Evolutionary conservation across 2,797 vertebrate species (phyloP), one percentile per base, ranked within the genome.

Genomic region (Forpus xanthops): DNA sequence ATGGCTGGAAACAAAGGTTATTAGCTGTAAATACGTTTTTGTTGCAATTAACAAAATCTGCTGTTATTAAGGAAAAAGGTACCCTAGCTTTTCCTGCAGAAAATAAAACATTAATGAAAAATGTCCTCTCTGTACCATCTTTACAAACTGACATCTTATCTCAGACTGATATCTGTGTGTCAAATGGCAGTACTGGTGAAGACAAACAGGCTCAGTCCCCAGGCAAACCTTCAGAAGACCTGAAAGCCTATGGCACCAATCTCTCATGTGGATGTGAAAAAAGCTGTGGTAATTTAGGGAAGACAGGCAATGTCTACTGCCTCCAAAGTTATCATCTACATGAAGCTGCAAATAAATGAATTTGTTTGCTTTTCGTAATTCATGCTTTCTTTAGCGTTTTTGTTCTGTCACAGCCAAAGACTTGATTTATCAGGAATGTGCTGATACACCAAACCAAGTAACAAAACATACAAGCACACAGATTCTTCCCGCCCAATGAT

Each of bases 401-500:
- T 95, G 96, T 68, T 97, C 92, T 96, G 93, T 70, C 93, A 92
- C 96, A 96, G 70, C 89, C 77, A 85, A 89, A 47, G 88, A 93
- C 95, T 96, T 97, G 93, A 97, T 96, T 95, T 78, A 77, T 77
- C 88, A 98, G 97, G 97, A 99, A 98, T 99, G 98, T 98, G 97
- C 94, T 97, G 98, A 98, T 97, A 97, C 95, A 95, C 88, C 91
- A 89, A 95, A 96, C 83, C 97, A 97, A 97, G 97, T 95, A 98
- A 98, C 98, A 98, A 98, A 98, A 96, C n/a, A 66, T 95, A 94
- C 97, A 91, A 83, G 53, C 18, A 67, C 62, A 41, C 67, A 89
- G 91, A 98, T 99, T 98, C 98, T 98, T 98, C 95, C 92, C 97
- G 98, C 79, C 93, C 97, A 97, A 58, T 97, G 98, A 98, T 94